Conservation (phyloP, 2,113 vertebrate genomes). For the Salminus brasiliensis region DNA sequence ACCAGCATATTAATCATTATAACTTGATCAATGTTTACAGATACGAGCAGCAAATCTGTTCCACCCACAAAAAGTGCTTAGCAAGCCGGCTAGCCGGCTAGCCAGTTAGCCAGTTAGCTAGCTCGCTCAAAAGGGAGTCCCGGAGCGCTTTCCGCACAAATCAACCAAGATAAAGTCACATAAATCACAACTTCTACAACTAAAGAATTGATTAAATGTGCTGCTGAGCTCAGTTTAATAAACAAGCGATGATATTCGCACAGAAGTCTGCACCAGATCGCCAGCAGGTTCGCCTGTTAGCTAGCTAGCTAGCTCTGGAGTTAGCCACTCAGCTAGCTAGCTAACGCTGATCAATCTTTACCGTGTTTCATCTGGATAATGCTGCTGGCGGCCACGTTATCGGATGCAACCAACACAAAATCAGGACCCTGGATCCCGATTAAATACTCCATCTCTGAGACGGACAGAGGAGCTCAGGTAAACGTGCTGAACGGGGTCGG, state of each 20-base stretch:
- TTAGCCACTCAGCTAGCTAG: constrained; percentile 59
- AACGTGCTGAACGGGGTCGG: neutral
- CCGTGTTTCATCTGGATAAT: constrained; percentile 98
- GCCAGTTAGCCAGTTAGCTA: constrained; percentile 6
- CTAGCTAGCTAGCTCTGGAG: neutral
- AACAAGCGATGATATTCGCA: no score
- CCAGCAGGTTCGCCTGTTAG: neutral
- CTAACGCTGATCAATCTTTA: constrained; percentile 63
- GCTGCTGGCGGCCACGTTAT: constrained; percentile 89
- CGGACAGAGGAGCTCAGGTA: rapidly evolving
- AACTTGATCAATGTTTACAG: no score
- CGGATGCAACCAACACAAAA: constrained; percentile 91
- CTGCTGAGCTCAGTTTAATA: no score
- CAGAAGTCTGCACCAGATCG: neutral
- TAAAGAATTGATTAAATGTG: no score
- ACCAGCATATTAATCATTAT: no score
- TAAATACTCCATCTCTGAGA: constrained; percentile 86
- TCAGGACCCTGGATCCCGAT: constrained; percentile 93
- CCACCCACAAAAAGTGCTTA: neutral
- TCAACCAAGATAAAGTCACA: no score
- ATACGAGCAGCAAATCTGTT: constrained; percentile 30
- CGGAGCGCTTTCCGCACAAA: no score
- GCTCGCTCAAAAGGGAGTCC: neutral
- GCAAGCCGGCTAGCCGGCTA: no score
- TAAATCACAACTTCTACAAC: no score